Evolutionary conservation across 2,888 invertebrate species (phyloP), one percentile per base, ranked within the genome.

Genomic region (Dusona sp.): DNA sequence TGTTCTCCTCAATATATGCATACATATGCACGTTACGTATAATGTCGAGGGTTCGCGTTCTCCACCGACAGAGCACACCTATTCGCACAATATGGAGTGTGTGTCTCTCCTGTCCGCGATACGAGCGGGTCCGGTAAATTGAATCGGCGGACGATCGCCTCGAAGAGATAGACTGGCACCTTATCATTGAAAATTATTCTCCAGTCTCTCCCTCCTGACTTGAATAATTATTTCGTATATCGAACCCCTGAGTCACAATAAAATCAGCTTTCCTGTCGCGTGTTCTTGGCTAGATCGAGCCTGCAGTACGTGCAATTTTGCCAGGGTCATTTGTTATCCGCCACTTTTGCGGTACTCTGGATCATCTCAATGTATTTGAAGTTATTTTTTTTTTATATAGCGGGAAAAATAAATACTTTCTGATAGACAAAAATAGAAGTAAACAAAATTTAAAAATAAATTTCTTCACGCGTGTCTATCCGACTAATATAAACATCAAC

Each of bases 181-280:
- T 86, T 84, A 87, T 87, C 85, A 85, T 83, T 85, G 79, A 87
- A 85, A 85, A 87, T 87, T 85, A 85, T 86, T 85, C 78, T 81
- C 85, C 80, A 54, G 65, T 54, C 48, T 79, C 65, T 83, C 73
- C 79, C 65, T 85, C 74, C 64, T 65, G 75, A 73, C 84, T 81
- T 86, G 78, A 82, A 86, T 88, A 84, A 86, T 88, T 86, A 86
- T 86, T 86, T 79, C 70, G 80, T 79, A 75, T 87, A 87, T 87
- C 77, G 38, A 57, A 57, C 29, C 36, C 45, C 57, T 29, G 72
- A 80, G 65, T 25, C 22, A 25, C 38, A 67, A 65, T 75, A 84
- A 84, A 80, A 75, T 80, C 75, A 11, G 13, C 48, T 61, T 68
- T 19, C 33, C 22, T 67, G 61, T 45, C n/a, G 57, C 42, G 38